Conservation (phyloP, 2,797 vertebrate species). For the Bufotes viridis region DNA sequence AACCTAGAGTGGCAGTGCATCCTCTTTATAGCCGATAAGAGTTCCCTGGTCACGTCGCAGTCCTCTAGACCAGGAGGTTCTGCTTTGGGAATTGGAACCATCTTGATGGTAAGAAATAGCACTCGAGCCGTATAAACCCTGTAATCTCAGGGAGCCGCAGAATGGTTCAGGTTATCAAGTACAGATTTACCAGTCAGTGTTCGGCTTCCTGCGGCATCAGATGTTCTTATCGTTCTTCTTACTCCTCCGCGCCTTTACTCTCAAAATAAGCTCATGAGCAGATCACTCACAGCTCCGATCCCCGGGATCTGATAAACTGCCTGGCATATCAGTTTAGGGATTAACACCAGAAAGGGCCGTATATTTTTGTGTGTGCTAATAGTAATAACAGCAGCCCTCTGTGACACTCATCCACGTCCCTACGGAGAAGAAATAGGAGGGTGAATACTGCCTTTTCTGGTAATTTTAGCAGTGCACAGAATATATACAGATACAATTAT, state of each 20-base stretch:
- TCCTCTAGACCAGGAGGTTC: not conserved
- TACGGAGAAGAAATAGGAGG: not conserved
- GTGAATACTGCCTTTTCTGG: not conserved
- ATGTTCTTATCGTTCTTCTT: slow-evolving; percentile 2
- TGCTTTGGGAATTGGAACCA: not conserved
- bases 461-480: not conserved
- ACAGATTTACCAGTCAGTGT: slow-evolving; percentile 16
- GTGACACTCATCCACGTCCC: not conserved
- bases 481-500: not conserved
- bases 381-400: not conserved
- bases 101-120: not conserved
- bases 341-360: not conserved
- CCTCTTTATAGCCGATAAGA: slow-evolving; percentile 1
- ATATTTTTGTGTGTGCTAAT: not conserved
- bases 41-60: not conserved
- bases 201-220: not conserved
- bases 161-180: not conserved
- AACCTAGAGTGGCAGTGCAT: slow-evolving; percentile 6
- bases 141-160: not conserved
- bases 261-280: slow-evolving; percentile 6
- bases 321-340: slow-evolving; percentile 18
- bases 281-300: not conserved
- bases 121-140: not conserved
- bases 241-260: not conserved
- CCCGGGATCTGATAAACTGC: not conserved